These are phyloP conservation scores for Tachypleus tridentatus DNA, from an alignment of 1,140 invertebrate genomes.

Conservation along the genomic window DNA sequence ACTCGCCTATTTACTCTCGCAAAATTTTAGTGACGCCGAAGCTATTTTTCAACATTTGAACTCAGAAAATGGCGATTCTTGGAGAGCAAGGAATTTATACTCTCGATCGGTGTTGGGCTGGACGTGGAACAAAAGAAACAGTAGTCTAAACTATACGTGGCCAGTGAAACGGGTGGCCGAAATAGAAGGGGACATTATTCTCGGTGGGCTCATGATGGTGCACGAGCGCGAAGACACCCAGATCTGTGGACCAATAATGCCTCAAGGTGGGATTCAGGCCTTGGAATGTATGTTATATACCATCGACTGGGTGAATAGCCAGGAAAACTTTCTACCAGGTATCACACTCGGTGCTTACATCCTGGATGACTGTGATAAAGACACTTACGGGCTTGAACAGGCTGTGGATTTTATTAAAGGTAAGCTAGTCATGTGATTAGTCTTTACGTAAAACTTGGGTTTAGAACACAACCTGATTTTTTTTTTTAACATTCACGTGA, in stretches of 20 bases:
- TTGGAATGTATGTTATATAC: constrained; percentile 87
- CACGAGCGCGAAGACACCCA: constrained; percentile 71
- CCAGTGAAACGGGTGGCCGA: constrained; percentile 73
- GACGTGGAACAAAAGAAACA: not conserved
- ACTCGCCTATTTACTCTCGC: too few species aligned
- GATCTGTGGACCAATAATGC: constrained; percentile 83
- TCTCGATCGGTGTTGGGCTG: too few species aligned
- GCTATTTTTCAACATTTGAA: too few species aligned
- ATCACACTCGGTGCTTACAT: constrained; percentile 75
- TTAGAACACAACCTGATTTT: too few species aligned
- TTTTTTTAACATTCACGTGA: too few species aligned
- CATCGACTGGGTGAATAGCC: constrained; percentile 63
- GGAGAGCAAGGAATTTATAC: too few species aligned
- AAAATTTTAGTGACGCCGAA: too few species aligned
- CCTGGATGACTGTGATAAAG: constrained; percentile 90
- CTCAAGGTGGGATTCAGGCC: constrained; percentile 77
- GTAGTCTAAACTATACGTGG: constrained; percentile 43
- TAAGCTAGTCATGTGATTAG: constrained; percentile 36
- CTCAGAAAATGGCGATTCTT: too few species aligned
- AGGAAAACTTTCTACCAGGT: constrained; percentile 50
- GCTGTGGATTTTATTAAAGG: constrained; percentile 95
- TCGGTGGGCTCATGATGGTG: constrained; percentile 91
- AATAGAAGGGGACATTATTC: constrained; percentile 59
- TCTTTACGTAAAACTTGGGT: too few species aligned
- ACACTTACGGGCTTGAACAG: constrained; percentile 91